A percentile compares a stretch with the other conserved stretches of the same genome.
Conservation (phyloP, 2,888 invertebrate species). For the Drosophila infuscata region DNA sequence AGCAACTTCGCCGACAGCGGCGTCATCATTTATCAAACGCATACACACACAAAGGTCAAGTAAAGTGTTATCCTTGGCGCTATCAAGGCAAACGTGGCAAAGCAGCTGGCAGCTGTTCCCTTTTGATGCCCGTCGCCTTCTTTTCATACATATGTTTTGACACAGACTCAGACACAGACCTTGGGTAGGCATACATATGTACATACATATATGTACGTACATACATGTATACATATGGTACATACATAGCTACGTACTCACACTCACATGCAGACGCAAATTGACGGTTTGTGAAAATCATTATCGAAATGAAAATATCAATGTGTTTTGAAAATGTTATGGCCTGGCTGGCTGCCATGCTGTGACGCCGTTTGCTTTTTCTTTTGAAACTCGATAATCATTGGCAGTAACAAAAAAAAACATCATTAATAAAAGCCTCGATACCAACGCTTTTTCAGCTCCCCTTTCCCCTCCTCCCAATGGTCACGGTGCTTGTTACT, state of each 20-base stretch:
- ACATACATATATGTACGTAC: background rate
- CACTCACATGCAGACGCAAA: background rate
- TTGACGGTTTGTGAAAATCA: conserved; percentile 37
- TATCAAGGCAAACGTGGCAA: conserved; percentile 61
- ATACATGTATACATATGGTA: background rate
- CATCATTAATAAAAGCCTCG: conserved; percentile 54
- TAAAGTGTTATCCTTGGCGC: conserved; percentile 74
- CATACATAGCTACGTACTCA: background rate
- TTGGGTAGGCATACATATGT: conserved; percentile 10
- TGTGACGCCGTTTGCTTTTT: background rate
- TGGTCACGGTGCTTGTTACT: background rate
- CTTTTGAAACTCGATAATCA: conserved; percentile 46
- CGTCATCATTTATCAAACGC: conserved; percentile 72
- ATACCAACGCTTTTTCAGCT: conserved; percentile 22
- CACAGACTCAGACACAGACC: conserved; percentile 15
- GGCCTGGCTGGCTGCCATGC: background rate
- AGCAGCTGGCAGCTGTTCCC: conserved; percentile 67
- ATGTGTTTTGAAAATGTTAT: conserved; percentile 52
- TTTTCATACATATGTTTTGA: conserved; percentile 17
- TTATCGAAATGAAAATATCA: conserved; percentile 70
- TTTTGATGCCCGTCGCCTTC: conserved; percentile 39
- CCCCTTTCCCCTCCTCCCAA: background rate
- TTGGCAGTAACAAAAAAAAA: conserved; percentile 22
- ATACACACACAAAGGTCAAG: conserved; percentile 64
- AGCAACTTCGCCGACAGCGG: conserved; percentile 6